Base-by-base conservation (phyloP, 1,140 invertebrate genomes). In the Bombus picipes region DNA sequence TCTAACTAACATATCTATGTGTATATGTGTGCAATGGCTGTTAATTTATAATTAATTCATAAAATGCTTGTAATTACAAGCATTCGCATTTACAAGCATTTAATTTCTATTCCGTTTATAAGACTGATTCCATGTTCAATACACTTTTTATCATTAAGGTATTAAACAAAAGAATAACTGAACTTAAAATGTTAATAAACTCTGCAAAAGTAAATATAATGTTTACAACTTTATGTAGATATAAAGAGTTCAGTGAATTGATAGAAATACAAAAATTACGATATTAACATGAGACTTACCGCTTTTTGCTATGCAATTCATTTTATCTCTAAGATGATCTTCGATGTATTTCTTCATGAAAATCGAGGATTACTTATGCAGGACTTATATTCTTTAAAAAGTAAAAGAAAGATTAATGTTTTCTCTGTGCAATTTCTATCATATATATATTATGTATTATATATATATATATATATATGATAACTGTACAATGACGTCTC, bases 241-340 rank as follows among this genome's bases (percentile, higher is more conserved):
- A 18, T 28, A 41, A 43, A 43, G 13, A 53, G 15, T 53, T 70
- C 32, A n/a, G 43, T 37, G 8, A 80, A 73, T 41, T 3, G 9
- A 34, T 43, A 62, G 34, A 34, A 65, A 47, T 34, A 34, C 22
- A 53, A 59, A 37, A 78, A n/a, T 41, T 22, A 62, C 3, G 6
- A 39, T n/a, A 34, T 18, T 34, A 41, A 68, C 10, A 76, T 28
- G 2, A 39, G 8, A 77, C 59, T 77, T 79, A 84, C 66, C 65
- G 22, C 10, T 34, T 0, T 79, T 53, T 13, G 13, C 10, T 34
- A 25, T n/a, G 25, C 25, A 32, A 37, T 59, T 4, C 41, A 39
- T 83, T 12, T 32, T n/a, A 18, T 68, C 25, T 39, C 28, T 6
- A n/a, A 22, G 9, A 18, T 32, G 9, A 13, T 76, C 32, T 12